Evolutionary conservation across 2,113 vertebrate species (phyloP).

Genomic region (Origma solitaria): DNA sequence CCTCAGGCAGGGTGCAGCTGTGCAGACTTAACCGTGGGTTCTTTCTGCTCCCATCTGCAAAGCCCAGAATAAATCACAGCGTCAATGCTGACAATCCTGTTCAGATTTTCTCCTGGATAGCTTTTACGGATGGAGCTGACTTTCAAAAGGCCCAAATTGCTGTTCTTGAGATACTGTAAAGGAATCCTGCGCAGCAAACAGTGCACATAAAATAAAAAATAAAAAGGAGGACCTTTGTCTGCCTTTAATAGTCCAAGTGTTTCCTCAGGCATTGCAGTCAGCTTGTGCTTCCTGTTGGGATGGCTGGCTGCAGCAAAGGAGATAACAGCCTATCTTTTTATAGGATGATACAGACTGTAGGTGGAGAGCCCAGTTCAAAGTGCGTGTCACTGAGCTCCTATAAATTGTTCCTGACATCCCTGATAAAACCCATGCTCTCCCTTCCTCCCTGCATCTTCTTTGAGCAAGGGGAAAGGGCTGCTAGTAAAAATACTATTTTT

Average conservation of each 20-base stretch:
- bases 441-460: background rate
- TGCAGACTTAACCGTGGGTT: accelerated
- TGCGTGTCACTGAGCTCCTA: constrained; percentile 59
- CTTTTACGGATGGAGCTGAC: background rate
- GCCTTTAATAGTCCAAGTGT: background rate
- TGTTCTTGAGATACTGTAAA: background rate
- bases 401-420: constrained; percentile 65
- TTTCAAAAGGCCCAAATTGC: background rate
- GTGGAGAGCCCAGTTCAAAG: constrained; percentile 66
- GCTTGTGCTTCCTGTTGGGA: background rate
- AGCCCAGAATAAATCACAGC: background rate
- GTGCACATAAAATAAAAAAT: background rate
- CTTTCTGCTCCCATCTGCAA: background rate
- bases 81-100: background rate
- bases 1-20: background rate
- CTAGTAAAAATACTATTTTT: constrained; percentile 67
- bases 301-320: constrained; percentile 9
- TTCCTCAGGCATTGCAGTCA: constrained; percentile 7
- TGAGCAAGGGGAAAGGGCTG: constrained; percentile 30
- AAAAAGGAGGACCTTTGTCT: constrained; percentile 19
- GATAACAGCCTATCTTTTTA: constrained; percentile 58
- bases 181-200: background rate
- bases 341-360: constrained; percentile 44
- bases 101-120: background rate
- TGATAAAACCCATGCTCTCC: constrained; percentile 32